Evolutionary conservation across 2,113 vertebrate genomes (phyloP).

Genomic region (Syngnathus scovelli): DNA sequence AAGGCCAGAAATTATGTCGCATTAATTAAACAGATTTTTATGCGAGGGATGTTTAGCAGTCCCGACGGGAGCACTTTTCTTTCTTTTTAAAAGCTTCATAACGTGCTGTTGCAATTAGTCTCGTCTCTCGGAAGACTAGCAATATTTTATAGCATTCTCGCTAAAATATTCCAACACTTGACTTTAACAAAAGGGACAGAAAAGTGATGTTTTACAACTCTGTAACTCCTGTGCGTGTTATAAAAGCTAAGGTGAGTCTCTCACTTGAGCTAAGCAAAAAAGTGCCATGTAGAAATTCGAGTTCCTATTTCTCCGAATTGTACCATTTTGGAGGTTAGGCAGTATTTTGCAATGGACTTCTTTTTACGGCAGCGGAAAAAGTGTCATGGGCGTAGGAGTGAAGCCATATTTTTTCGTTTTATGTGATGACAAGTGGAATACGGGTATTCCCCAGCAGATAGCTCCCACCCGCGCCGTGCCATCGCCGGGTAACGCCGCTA

Average conservation of each 20-base stretch:
- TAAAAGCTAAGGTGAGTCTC: not conserved
- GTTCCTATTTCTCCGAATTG: not conserved
- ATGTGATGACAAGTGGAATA: slow-evolving; percentile 45
- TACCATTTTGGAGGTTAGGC: not conserved
- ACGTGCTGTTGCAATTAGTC: not conserved
- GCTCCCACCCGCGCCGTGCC: slow-evolving; percentile 11
- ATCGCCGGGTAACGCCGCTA: slow-evolving; percentile 13
- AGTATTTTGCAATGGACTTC: slow-evolving; percentile 25
- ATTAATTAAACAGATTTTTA: not conserved
- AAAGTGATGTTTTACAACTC: not conserved
- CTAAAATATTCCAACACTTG: not conserved
- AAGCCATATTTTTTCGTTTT: slow-evolving; percentile 36
- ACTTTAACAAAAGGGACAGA: not conserved
- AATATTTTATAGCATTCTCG: not conserved
- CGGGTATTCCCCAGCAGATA: slow-evolving; percentile 23
- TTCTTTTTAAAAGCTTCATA: not conserved
- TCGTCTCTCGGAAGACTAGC: not conserved
- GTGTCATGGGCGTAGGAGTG: slow-evolving; percentile 40
- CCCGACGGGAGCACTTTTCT: not conserved
- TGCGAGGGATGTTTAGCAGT: too few species aligned
- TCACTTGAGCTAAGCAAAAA: not conserved
- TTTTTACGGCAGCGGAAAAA: slow-evolving; percentile 58
- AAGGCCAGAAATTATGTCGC: not conserved
- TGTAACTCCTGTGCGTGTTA: not conserved
- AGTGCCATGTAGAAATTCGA: not conserved